Percentiles rank a stretch among this genome's conserved stretches.
Conservation (phyloP, 1,140 invertebrate species). For the Protaetia brevitarsis region DNA sequence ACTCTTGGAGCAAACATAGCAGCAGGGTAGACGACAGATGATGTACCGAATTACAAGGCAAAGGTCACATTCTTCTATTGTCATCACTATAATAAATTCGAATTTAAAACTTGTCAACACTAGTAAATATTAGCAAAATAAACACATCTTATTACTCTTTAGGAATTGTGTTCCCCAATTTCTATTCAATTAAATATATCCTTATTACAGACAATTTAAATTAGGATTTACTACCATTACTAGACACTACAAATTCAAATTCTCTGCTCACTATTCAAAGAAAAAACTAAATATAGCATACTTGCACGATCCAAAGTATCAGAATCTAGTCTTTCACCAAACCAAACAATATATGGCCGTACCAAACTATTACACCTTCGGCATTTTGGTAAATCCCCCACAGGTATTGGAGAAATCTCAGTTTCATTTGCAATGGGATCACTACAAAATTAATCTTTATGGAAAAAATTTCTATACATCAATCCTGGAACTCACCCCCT, state of each 20-base stretch:
- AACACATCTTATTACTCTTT: too few species aligned
- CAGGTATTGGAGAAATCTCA: conserved; percentile 58
- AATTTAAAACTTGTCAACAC: too few species aligned
- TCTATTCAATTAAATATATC: too few species aligned
- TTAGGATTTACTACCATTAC: too few species aligned
- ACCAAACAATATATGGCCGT: conserved; percentile 86
- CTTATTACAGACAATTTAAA: too few species aligned
- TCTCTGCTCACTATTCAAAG: not conserved
- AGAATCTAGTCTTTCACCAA: conserved; percentile 76
- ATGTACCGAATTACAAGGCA: conserved; percentile 84
- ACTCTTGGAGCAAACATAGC: conserved; percentile 86
- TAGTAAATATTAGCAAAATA: too few species aligned
- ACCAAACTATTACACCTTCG: conserved; percentile 71
- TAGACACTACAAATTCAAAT: too few species aligned
- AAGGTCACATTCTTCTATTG: conserved; percentile 72
- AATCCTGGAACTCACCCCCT: conserved; percentile 53
- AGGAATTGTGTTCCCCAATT: too few species aligned
- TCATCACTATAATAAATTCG: conserved; percentile 52
- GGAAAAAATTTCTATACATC: not conserved
- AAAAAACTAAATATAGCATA: too few species aligned
- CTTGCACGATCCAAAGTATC: conserved; percentile 63
- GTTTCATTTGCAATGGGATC: conserved; percentile 51
- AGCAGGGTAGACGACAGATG: conserved; percentile 87
- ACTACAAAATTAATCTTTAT: conserved; percentile 43
- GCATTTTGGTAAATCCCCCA: conserved; percentile 70